Base-by-base conservation (phyloP, 2,797 vertebrate species). In the Sebastes diaconus region DNA sequence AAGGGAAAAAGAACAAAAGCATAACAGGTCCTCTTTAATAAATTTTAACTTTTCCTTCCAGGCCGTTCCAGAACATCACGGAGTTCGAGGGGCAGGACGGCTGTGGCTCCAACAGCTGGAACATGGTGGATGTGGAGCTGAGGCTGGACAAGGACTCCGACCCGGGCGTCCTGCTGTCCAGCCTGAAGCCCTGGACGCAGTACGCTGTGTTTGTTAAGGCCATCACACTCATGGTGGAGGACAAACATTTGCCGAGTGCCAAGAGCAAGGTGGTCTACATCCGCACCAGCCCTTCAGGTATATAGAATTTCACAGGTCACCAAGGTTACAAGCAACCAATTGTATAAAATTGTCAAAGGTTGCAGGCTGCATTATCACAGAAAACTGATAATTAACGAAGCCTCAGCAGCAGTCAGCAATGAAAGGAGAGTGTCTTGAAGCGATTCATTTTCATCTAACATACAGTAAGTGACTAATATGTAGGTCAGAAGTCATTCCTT, bases 71-170 rank as follows among this genome's bases (percentile, higher is more conserved):
- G 93, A 99, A 99, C 25, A 97, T 99, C 79, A 99, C 98, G 0
- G 98, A 98, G 87, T 99, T 98, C 0, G 98, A 99, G 0, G 98
- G 98, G 0, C 98, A 98, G 92, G 98, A 99, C 1, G 98, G 98
- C 0, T 99, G 98, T n/a, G 98, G 98, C 73, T 99, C 97, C 72
- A 99, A 99, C 90, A 99, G 98, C 96, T 99, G 99, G 98, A 99
- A 96, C 86, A 98, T 99, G 97, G 97, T 99, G 34, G 99, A 99
- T 0, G 98, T 99, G 86, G 98, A 99, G 86, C 95, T 98, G 22
- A 97, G 97, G 11, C 93, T 93, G 0, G 97, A 97, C 78, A 97
- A 97, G 83, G 96, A 97, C 6, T 84, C 92, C 2, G 97, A 99
- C 79, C 99, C 98, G 0, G 97, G 97, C 4, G 97, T 99, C 20